These are phyloP conservation scores for Serranus cabrilla DNA, from an alignment of 2,797 vertebrate species.

Conservation along the genomic window DNA sequence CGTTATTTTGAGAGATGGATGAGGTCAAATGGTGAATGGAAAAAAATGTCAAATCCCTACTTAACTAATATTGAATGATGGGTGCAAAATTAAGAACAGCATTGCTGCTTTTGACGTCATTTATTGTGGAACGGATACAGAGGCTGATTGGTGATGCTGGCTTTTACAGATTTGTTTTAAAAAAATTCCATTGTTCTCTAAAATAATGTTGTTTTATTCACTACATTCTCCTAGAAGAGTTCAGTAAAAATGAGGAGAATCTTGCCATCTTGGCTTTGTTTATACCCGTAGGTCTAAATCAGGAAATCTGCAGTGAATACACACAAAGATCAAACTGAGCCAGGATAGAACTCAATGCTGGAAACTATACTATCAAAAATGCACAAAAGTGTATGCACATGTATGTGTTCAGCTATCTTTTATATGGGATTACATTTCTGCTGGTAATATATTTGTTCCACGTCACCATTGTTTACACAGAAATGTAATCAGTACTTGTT, in stretches of 20 bases:
- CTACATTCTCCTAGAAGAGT: constrained; percentile 26
- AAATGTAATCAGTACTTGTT: constrained; percentile 29
- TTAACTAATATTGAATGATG: constrained; percentile 32
- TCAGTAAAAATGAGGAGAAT: constrained; percentile 19
- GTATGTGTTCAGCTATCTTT: not conserved
- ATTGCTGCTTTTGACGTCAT: constrained; percentile 35
- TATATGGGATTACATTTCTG: constrained; percentile 21
- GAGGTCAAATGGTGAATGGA: constrained; percentile 40
- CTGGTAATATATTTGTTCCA: constrained; percentile 27
- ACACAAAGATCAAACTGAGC: constrained; percentile 36
- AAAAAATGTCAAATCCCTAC: constrained; percentile 4
- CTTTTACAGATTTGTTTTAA: constrained; percentile 45
- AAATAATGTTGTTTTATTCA: constrained; percentile 16
- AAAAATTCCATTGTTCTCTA: not conserved
- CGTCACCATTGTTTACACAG: constrained; percentile 7
- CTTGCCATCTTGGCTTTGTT: constrained; percentile 45
- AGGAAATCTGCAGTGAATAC: constrained; percentile 49
- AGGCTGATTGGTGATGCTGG: constrained; percentile 34
- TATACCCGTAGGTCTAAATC: constrained; percentile 37
- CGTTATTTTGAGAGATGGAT: constrained; percentile 31
- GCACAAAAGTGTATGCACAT: not conserved
- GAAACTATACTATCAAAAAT: constrained; percentile 22
- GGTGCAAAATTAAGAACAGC: constrained; percentile 49
- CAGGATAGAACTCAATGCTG: constrained; percentile 6
- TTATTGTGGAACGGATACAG: constrained; percentile 26